Base-by-base conservation (phyloP, 2,888 invertebrate species). In the Automeris io region DNA sequence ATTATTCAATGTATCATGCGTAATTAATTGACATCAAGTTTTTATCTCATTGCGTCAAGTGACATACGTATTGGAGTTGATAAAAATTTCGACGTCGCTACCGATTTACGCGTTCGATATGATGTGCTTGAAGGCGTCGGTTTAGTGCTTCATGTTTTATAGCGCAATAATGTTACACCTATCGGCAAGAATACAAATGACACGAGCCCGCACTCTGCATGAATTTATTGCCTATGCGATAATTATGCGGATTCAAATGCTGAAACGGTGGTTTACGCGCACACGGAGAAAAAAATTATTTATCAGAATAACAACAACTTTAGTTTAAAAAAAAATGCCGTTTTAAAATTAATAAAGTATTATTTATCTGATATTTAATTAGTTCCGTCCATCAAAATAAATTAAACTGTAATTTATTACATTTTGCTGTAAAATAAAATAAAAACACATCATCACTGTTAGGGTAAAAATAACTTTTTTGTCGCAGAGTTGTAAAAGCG, bases 161-260 rank as follows among this genome's bases (percentile, higher is more conserved):
- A 16, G 12, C 18, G 29, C 9, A 57, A 59, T 66, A 51, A 57
- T 58, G 57, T 60, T 55, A 61, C 61, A 52, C 53, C 58, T 51
- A 57, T 47, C 49, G 50, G 50, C 38, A 50, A 46, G 48, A 58
- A 53, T 55, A 49, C 46, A 47, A 54, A 56, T 43, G 42, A 46
- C 47, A 52, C 48, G 49, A 40, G 45, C 60, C 58, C 68, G 65
- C 67, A 62, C 68, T 60, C 60, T 49, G 49, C 48, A 60, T 58
- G 43, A 68, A 83, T 81, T 82, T 85, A 83, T 81, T 57, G 67
- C 73, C 67, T 70, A 70, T 74, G 67, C 72, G 71, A 82, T 81
- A 82, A 82, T 82, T 82, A 78, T 79, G 69, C 74, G 74, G 76
- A 80, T 76, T 76, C 76, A 71, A 73, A 70, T 18, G 69, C 65